Evolutionary conservation across 1,140 invertebrate genomes (phyloP), one percentile per base, ranked within the genome.

Genomic region (Anadara kagoshimensis): DNA sequence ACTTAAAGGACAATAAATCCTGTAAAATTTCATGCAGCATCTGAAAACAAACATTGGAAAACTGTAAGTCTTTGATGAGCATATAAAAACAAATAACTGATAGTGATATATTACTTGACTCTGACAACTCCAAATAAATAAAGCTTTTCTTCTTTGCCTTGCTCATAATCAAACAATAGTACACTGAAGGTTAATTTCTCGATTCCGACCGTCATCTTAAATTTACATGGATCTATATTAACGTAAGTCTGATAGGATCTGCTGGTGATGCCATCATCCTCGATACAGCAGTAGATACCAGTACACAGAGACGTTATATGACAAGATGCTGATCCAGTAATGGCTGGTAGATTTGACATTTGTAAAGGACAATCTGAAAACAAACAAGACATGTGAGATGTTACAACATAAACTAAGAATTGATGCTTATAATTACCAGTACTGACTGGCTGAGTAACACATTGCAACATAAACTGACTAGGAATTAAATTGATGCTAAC

Each of bases 181-280:
- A 45, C 1, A 14, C 53, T 49, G 51, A 64, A 64, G 4, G 45
- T 64, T 24, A 64, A 26, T 16, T 64, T 45, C 51, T 64, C 62
- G 36, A 64, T 64, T 2, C 45, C 47, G 36, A 64, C 62, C 11
- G 62, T 64, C 62, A 64, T 18, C 41, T 64, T 64, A 64, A 24
- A 64, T 18, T 51, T 20, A 41, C 62, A 64, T 16, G 62, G 62
- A 51, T 53, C 62, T 22, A 64, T 47, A 29, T 51, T 51, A 0
- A 64, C 26, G 36, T n/a, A 64, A n/a, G 62, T 53, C 18, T 49
- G 49, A n/a, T 51, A 64, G 51, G 62, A 64, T 43, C 62, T 64
- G 2, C 62, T 45, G 29, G 29, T 36, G 10, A 64, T 41, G 20
- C 53, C 45, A 2, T 53, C 62, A 47, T 26, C 62, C 24, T 7